These are phyloP conservation scores for Acrobasis suavella DNA, from an alignment of 2,888 invertebrate species.

Conservation along the genomic window DNA sequence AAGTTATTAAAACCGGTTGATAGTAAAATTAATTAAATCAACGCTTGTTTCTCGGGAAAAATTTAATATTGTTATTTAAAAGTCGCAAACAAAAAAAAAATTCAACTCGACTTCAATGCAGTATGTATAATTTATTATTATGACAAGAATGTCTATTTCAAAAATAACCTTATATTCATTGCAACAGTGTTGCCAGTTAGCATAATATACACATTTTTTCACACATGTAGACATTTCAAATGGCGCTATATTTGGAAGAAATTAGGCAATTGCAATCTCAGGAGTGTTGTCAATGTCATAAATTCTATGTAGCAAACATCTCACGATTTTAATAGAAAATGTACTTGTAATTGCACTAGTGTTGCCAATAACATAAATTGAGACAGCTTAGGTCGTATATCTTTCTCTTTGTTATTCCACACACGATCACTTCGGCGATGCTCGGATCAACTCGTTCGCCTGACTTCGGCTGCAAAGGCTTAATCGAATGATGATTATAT, in stretches of 20 bases:
- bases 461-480: not conserved
- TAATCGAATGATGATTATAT: not conserved
- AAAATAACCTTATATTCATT: too few species aligned
- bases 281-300: not conserved
- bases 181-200: not conserved
- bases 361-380: constrained; percentile 3
- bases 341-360: not conserved
- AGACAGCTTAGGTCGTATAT: not conserved
- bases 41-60: too few species aligned
- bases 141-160: too few species aligned
- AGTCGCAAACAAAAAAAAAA: too few species aligned
- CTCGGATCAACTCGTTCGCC: not conserved
- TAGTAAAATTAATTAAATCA: too few species aligned
- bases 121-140: too few species aligned
- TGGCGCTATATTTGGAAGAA: not conserved
- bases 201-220: not conserved
- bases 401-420: not conserved
- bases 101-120: too few species aligned
- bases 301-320: not conserved
- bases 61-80: too few species aligned
- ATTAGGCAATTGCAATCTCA: not conserved
- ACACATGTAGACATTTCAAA: not conserved
- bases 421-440: not conserved
- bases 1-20: too few species aligned
- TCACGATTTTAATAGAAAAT: constrained; percentile 2